phyloP scores from a whole-genome alignment of 2,113 vertebrate genomes.

The Petroica traversi region DNA sequence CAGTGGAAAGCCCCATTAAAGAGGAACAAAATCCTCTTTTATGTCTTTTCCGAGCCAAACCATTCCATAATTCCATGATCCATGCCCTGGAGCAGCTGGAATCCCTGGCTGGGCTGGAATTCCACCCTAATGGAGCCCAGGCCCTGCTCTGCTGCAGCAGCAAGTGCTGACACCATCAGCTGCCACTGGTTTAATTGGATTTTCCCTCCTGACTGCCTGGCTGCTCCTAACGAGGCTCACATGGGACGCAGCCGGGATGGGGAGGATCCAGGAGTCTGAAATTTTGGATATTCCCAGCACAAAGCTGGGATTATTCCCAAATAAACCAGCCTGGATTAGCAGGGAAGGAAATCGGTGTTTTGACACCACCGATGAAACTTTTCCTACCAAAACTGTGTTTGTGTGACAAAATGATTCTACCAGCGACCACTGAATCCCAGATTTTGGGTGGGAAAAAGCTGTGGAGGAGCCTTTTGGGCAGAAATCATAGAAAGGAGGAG shows the following conservation, averaged over 20 bases:
- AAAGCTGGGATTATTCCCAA: neutral
- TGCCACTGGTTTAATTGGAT: neutral
- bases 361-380: neutral
- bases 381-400: neutral
- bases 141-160: neutral
- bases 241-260: neutral
- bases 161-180: constrained; percentile 31
- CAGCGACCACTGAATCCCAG: neutral
- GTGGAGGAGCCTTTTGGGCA: neutral
- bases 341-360: neutral
- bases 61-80: neutral
- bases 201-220: neutral
- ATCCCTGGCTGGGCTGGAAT: neutral
- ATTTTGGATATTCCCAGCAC: neutral
- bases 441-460: neutral
- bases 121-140: neutral
- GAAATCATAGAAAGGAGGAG: neutral
- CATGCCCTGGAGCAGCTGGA: neutral
- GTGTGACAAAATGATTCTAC: rapidly evolving
- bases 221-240: neutral
- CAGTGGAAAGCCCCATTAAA: rapidly evolving
- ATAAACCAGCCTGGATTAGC: neutral
- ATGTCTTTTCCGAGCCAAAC: neutral
- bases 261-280: neutral
- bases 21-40: neutral